A percentile compares a stretch with the other conserved stretches of the same genome.
Evolutionary conservation across 1,140 invertebrate genomes (phyloP).

Genomic region (Anagrus nilaparvatae): DNA sequence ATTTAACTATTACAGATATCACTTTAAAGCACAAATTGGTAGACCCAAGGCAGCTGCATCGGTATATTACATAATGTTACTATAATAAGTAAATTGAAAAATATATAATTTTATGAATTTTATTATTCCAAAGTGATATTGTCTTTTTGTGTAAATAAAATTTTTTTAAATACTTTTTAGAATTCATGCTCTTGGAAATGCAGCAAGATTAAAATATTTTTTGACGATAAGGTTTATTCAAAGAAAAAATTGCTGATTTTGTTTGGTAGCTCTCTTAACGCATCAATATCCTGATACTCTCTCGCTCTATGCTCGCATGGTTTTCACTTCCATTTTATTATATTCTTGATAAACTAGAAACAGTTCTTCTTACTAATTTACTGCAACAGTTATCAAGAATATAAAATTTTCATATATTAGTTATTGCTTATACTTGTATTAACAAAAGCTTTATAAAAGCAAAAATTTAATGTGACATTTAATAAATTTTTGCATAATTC

Average conservation of each 20-base stretch:
- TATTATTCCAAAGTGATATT: too few relatives aligned
- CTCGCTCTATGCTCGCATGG: constrained; percentile 71
- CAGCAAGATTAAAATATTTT: too few relatives aligned
- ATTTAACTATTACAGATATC: too few relatives aligned
- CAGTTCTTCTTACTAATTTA: constrained; percentile 70
- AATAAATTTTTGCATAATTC: constrained; percentile 25
- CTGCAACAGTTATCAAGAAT: constrained; percentile 76
- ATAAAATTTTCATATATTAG: constrained; percentile 44
- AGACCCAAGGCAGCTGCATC: too few relatives aligned
- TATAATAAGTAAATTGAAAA: too few relatives aligned
- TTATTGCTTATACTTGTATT: constrained; percentile 10
- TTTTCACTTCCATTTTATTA: constrained; percentile 74
- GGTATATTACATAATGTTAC: too few relatives aligned
- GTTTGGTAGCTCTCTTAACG: constrained; percentile 77
- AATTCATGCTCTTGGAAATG: too few relatives aligned
- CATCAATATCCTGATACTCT: constrained; percentile 89
- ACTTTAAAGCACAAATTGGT: too few relatives aligned
- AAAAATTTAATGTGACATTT: constrained; percentile 36
- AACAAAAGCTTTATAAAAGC: constrained; percentile 26
- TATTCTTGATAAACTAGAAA: constrained; percentile 74
- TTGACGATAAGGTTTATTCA: constrained; percentile 92
- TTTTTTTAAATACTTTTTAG: too few relatives aligned
- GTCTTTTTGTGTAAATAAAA: too few relatives aligned
- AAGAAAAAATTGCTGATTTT: constrained; percentile 94
- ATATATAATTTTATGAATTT: too few relatives aligned